Percentiles rank a stretch among this genome's conserved stretches.
phyloP scores from a whole-genome alignment of 2,113 vertebrate genomes.

The Aviceda subcristata region DNA sequence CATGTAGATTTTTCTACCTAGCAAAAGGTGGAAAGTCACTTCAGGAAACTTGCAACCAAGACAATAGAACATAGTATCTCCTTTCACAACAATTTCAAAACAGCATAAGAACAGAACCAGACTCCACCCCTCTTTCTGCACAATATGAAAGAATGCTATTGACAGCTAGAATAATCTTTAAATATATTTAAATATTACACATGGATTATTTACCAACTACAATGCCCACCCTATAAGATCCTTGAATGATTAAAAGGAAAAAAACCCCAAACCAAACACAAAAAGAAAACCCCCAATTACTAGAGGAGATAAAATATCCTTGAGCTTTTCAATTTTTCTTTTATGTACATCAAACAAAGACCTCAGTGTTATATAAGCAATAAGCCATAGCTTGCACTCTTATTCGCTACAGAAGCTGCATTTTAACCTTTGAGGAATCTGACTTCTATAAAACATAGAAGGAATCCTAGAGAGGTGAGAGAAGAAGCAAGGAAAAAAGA shows the following conservation, averaged over 20 bases:
- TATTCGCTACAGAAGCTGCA: not conserved
- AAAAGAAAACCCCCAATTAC: not conserved
- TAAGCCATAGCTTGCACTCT: not conserved
- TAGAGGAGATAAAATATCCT: not conserved
- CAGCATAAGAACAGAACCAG: not conserved
- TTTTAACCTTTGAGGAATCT: not conserved
- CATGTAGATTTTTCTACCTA: not conserved
- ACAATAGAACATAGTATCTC: not conserved
- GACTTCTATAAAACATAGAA: not conserved
- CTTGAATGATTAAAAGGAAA: not conserved
- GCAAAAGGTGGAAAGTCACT: not conserved
- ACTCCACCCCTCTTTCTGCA: not conserved
- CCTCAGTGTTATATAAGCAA: not conserved
- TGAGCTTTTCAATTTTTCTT: too few relatives aligned
- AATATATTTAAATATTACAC: conserved; percentile 3
- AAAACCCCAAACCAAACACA: not conserved
- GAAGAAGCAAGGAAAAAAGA: not conserved
- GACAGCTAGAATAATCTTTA: not conserved
- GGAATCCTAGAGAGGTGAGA: not conserved
- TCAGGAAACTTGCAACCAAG: conserved; percentile 10
- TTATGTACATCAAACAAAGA: not conserved
- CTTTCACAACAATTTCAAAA: not conserved
- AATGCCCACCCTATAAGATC: not conserved
- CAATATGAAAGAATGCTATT: not conserved
- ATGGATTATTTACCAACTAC: not conserved